Conservation (phyloP, 2,888 invertebrate genomes). For the Drosophila algonquin region DNA sequence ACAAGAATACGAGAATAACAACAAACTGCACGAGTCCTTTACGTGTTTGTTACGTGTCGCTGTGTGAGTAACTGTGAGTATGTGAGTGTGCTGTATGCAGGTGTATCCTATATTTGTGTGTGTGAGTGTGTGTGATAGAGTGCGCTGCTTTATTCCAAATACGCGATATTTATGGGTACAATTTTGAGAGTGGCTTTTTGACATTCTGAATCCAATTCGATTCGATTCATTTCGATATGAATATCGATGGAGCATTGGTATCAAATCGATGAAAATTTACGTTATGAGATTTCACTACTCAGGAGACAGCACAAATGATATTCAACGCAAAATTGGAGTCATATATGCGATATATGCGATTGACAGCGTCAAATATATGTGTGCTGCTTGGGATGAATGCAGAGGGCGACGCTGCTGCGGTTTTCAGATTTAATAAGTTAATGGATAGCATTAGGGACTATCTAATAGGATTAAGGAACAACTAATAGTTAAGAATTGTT, state of each 20-base stretch:
- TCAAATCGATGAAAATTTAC: constrained; percentile 80
- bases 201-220: constrained; percentile 45
- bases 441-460: constrained; percentile 19
- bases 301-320: constrained; percentile 74
- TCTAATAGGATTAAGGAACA: constrained; percentile 26
- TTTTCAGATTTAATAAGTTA: constrained; percentile 15
- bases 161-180: constrained; percentile 52
- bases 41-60: constrained; percentile 22
- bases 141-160: constrained; percentile 42
- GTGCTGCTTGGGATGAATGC: constrained; percentile 30
- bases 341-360: constrained; percentile 14
- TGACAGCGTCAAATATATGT: constrained; percentile 37
- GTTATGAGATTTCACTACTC: constrained; percentile 83
- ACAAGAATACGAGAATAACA: constrained; percentile 52
- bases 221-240: constrained; percentile 34
- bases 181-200: constrained; percentile 45
- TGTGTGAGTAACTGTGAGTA: constrained; percentile 24
- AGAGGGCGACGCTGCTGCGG: constrained; percentile 30
- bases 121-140: constrained; percentile 20
- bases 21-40: constrained; percentile 54
- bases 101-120: constrained; percentile 12
- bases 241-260: constrained; percentile 43
- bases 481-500: constrained; percentile 26
- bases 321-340: constrained; percentile 35
- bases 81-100: constrained; percentile 38